Base-by-base conservation (phyloP, 2,113 vertebrate species). In the Tupaia chinensis region DNA sequence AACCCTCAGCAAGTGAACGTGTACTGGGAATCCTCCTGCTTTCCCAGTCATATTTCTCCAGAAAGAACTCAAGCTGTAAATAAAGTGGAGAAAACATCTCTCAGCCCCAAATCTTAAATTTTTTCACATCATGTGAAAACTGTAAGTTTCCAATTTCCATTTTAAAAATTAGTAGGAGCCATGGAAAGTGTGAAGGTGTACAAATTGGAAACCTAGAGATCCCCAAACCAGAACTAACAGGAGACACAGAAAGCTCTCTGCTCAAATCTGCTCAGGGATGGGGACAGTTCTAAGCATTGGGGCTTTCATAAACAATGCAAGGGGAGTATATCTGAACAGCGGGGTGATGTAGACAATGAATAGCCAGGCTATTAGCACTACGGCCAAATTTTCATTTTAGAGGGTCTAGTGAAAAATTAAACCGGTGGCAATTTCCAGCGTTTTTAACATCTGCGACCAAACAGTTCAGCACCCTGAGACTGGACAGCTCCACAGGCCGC, bases 401-500 rank as follows among this genome's bases (percentile, higher is more conserved):
- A 95, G 82, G 17, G 66, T 93, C 29, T 83, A 69, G 60, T 97
- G 94, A 94, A 95, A 92, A 94, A 95, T 85, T 34, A 94, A 92
- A 32, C 83, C 70, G 77, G 61, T 65, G 77, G 76, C 89, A 87
- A 80, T 96, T 95, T 88, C 89, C 69, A 91, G 44, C 5, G 34
- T 77, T 85, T 44, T 81, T 61, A 29, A 63, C 81, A 83, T 80
- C 85, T 70, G 70, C 53, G 19, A 76, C 58, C 68, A 65, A 76
- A 66, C 73, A 89, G 44, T 97, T 98, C 97, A 98, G 98, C 92
- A 98, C 97, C 84, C 65, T 2, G 20, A 80, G 66, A 9, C n/a
- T 87, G 98, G 96, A 98, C 97, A 98, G 98, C 94, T 97, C 97
- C 94, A 12, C 32, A 63, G 58, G 87, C 95, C 66, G 4, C 3